Percentiles rank a stretch among this genome's conserved stretches.
phyloP scores from a whole-genome alignment of 2,888 invertebrate species.

The Theodoxus fluviatilis region DNA sequence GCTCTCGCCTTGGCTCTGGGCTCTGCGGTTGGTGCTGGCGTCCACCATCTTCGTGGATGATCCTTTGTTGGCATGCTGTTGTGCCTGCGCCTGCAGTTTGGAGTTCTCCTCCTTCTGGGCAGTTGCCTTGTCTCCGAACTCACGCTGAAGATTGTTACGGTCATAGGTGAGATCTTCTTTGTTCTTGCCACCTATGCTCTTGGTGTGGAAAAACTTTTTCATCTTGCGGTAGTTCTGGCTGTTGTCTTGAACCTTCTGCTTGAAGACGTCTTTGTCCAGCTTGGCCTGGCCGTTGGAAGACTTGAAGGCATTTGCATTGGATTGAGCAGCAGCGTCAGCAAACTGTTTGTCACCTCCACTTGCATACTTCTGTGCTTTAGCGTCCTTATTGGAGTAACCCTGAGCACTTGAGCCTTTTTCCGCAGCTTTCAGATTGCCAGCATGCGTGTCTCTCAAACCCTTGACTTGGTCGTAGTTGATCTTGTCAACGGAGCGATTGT shows the following conservation, averaged over 20 bases:
- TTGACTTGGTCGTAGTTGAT: conserved; percentile 25
- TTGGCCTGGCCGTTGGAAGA: conserved; percentile 24
- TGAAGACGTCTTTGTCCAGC: conserved; percentile 27
- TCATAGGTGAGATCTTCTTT: conserved; percentile 24
- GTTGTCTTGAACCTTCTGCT: conserved; percentile 19
- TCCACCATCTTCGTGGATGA: no score
- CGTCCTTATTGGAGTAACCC: conserved; percentile 21
- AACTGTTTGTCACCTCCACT: conserved; percentile 22
- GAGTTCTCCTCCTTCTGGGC: conserved; percentile 25
- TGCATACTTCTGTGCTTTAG: conserved; percentile 24
- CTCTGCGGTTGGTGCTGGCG: no score
- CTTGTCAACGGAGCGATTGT: conserved; percentile 18
- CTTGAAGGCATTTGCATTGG: conserved; percentile 22
- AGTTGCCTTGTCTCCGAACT: conserved; percentile 24
- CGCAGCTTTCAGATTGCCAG: conserved; percentile 20
- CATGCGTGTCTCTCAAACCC: conserved; percentile 25
- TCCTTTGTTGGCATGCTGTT: no score
- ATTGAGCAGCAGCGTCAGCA: conserved; percentile 28
- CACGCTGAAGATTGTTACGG: conserved; percentile 26
- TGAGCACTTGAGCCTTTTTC: conserved; percentile 21
- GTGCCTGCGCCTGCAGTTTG: no score
- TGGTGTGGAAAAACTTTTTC: conserved; percentile 26
- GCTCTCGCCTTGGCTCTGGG: no score
- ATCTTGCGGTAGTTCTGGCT: conserved; percentile 26
- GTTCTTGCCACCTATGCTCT: conserved; percentile 25